A percentile compares a stretch with the other conserved stretches of the same genome.
Conservation (phyloP, 2,113 vertebrate species). For the Pontoporia blainvillei region DNA sequence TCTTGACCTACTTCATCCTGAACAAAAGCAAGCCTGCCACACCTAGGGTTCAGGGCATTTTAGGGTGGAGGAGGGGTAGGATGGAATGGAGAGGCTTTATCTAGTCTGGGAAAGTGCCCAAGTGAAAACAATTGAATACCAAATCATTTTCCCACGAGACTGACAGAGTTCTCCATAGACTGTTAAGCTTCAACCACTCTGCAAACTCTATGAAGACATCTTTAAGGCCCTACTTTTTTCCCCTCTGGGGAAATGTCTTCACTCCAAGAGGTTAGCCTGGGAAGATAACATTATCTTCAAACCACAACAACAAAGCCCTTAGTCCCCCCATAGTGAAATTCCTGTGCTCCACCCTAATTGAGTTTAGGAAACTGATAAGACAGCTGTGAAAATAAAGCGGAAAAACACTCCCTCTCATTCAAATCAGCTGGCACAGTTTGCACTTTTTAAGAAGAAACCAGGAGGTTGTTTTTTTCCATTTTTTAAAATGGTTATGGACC, state of each 20-base stretch:
- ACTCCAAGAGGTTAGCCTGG: background rate
- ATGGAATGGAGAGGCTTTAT: slow-evolving; percentile 7
- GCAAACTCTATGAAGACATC: slow-evolving; percentile 22
- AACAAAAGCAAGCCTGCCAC: slow-evolving; percentile 23
- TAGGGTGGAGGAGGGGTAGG: background rate
- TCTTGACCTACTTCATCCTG: background rate
- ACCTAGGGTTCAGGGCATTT: background rate
- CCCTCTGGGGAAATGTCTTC: slow-evolving; percentile 44
- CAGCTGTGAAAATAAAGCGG: slow-evolving; percentile 81
- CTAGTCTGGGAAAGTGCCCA: slow-evolving; percentile 37
- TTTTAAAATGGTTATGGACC: slow-evolving; percentile 31
- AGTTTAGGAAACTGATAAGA: slow-evolving; percentile 79
- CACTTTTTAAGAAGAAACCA: background rate
- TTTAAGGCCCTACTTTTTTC: background rate
- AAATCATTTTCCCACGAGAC: slow-evolving; percentile 7
- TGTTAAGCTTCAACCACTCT: background rate
- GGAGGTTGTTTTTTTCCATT: slow-evolving; percentile 61
- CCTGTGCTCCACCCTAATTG: slow-evolving; percentile 70
- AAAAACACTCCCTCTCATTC: slow-evolving; percentile 57
- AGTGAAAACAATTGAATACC: slow-evolving; percentile 46
- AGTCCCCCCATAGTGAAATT: slow-evolving; percentile 59
- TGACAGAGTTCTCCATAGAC: slow-evolving; percentile 4
- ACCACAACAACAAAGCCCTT: slow-evolving; percentile 57
- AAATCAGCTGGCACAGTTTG: slow-evolving; percentile 56
- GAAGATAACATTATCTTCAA: slow-evolving; percentile 66